Evolutionary conservation across 2,888 invertebrate species (phyloP), one percentile per base, ranked within the genome.

Genomic region (Pseudococcus viburni): DNA sequence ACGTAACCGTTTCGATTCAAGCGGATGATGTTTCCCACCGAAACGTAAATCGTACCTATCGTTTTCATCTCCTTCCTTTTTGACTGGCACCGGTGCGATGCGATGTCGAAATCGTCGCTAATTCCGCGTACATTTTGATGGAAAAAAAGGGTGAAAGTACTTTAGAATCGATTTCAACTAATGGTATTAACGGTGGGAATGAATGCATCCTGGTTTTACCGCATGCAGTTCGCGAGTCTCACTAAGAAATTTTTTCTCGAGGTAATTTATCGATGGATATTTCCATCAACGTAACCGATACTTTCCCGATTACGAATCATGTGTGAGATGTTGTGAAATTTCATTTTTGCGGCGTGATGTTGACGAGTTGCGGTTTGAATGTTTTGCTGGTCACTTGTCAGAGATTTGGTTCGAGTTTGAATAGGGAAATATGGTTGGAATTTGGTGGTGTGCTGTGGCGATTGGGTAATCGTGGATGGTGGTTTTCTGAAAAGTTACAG

Each of bases 1-100:
- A 73, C 68, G 68, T 73, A 73, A 73, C 59, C 59, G 59, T 73
- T 73, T 73, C 68, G 26, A 73, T 73, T 73, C 26, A 59, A 19
- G 59, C n/a, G 59, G 19, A 59, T 59, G 59, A 59, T 59, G 19
- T 59, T 59, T 59, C 59, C 59, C 59, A 19, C 59, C 19, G 19
- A 59, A 59, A 59, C 59, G 19, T 59, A n/a, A 59, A n/a, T 59
- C n/a, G 19, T 11, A 59, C 59, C 59, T 59, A 59, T 19, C 59
- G 19, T 19, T 59, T 19, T 59, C 59, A 19, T 59, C n/a, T 59
- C 5, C n/a, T 59, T 51, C 51, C 15, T 51, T 15, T 51, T 59
- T 59, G 59, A 59, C n/a, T 59, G 59, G 59, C 59, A 59, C 5
- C 19, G 59, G 59, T 59, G 17, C 19, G 59, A 11, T 59, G 59